Base-by-base conservation (phyloP, 1,140 invertebrate species). In the Zaprionus inermis region DNA sequence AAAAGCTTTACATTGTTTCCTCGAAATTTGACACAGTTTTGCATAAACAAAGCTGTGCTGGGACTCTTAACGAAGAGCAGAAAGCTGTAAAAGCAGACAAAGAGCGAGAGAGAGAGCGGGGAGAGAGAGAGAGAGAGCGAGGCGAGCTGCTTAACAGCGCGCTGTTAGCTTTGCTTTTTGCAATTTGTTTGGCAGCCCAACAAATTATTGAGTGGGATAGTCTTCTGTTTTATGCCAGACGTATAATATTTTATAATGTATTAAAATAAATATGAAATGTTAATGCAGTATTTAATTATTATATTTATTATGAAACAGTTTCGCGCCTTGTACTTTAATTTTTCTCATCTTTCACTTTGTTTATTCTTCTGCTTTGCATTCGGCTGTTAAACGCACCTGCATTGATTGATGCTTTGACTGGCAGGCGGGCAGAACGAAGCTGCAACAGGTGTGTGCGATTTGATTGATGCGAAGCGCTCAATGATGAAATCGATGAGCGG, bases 401-500 rank as follows among this genome's bases (percentile, higher is more conserved):
- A 52, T 20, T 81, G 70, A 78, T 85, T 66, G 68, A 77, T 75
- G 32, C 24, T 49, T 20, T 81, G 70, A 78, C 81, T 66, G 68
- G 73, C 66, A 51, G 58, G 5, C 56, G 5, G 2, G 1, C 20
- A 16, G 28, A 11, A 5, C 0, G 11, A 16, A 34, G 20, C 32
- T 16, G 73, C 81, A 85, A 85, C 81, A 85, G 81, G 81, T 85
- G 72, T 63, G 57, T 63, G 57, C 30, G 18, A 18, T 30, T 28
- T 70, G 73, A 77, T 80, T 73, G 73, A 79, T 61, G 58, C 20
- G 52, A 12, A n/a, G n/a, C n/a, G 7, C n/a, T 16, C 5, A n/a
- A 41, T 41, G 20, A 44, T 10, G 32, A 20, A 20, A 41, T 54
- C 36, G 14, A 49, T 36, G 9, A 12, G 3, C 6, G 9, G 16